Percentiles rank a stretch among this genome's conserved stretches.
Evolutionary conservation across 1,140 invertebrate species (phyloP).

Genomic region (Amyelois transitella): DNA sequence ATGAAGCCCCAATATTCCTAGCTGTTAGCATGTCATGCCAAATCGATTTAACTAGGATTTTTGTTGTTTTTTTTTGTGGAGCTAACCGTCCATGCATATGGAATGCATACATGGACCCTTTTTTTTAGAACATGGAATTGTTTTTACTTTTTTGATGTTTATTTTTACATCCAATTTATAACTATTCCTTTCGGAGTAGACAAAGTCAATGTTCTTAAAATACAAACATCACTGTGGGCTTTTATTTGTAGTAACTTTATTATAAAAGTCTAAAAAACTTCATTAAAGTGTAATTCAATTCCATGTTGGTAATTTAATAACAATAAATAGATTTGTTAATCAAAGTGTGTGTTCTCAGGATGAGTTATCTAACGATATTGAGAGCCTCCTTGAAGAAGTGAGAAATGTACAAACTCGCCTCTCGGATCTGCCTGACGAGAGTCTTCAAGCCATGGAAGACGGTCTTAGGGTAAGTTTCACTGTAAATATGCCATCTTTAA

Average conservation of each 20-base stretch:
- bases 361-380: slow-evolving; percentile 78
- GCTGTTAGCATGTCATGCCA: slow-evolving; percentile 43
- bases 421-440: slow-evolving; percentile 79
- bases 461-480: slow-evolving; percentile 79
- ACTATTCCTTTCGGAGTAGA: not conserved
- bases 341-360: slow-evolving; percentile 76
- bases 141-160: not conserved
- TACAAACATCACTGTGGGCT: too few species aligned
- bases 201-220: too few species aligned
- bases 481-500: slow-evolving; percentile 37
- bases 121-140: slow-evolving; percentile 2
- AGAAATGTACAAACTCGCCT: slow-evolving; percentile 79
- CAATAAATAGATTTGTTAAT: slow-evolving; percentile 45
- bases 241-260: not conserved
- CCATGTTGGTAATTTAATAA: slow-evolving; percentile 18
- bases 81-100: slow-evolving; percentile 35
- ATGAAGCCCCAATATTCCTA: not conserved
- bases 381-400: slow-evolving; percentile 78
- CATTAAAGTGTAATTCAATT: slow-evolving; percentile 13
- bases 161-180: not conserved
- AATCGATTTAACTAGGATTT: slow-evolving; percentile 34
- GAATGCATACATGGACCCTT: slow-evolving; percentile 29
- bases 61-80: slow-evolving; percentile 34
- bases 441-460: slow-evolving; percentile 80
- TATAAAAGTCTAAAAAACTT: not conserved